Percentiles rank a stretch among this genome's conserved stretches.
Conservation (phyloP, 2,113 vertebrate species). For the Melanocharis versteri region DNA sequence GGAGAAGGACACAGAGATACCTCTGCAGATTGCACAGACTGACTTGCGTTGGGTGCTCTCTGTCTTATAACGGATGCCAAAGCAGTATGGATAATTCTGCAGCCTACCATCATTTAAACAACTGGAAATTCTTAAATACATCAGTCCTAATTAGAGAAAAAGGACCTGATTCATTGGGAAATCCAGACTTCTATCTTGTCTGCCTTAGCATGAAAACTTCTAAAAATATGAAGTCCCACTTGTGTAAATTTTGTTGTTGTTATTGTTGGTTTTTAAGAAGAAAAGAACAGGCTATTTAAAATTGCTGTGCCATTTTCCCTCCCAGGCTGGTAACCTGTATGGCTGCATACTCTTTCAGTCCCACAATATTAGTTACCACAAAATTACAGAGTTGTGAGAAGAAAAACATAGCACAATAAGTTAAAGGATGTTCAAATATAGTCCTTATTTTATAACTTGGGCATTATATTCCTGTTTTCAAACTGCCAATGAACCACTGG, state of each 20-base stretch:
- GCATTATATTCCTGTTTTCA: constrained; percentile 24
- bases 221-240: constrained; percentile 19
- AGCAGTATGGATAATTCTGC: neutral
- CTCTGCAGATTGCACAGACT: neutral
- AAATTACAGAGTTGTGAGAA: constrained; percentile 50
- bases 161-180: neutral
- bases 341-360: neutral
- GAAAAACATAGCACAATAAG: constrained; percentile 22
- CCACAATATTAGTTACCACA: neutral
- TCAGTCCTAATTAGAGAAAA: neutral
- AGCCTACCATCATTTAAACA: neutral
- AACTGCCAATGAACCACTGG: neutral
- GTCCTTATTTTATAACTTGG: constrained; percentile 3
- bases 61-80: neutral
- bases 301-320: constrained; percentile 13
- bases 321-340: constrained; percentile 16
- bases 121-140: neutral
- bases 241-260: neutral
- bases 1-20: neutral
- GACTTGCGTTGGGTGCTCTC: neutral
- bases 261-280: neutral
- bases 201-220: constrained; percentile 10
- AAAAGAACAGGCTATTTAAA: constrained; percentile 15
- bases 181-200: neutral
- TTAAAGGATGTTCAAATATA: constrained; percentile 44